phyloP scores from a whole-genome alignment of 2,113 vertebrate species.

The Oreocharis arfaki region DNA sequence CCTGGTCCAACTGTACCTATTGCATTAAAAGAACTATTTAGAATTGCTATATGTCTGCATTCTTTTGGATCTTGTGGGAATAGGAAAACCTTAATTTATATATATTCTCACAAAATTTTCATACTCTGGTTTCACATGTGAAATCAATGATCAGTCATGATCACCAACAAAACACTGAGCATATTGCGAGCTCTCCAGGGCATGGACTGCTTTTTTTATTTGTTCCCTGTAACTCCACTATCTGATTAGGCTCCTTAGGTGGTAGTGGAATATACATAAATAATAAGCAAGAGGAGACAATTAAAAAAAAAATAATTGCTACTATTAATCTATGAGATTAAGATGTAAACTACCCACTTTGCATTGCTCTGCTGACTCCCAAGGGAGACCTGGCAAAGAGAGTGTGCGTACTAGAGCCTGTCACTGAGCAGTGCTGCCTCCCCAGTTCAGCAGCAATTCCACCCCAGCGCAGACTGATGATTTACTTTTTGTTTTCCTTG shows the following conservation, averaged over 20 bases:
- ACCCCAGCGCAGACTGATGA: background rate
- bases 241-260: slow-evolving; percentile 52
- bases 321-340: slow-evolving; percentile 55
- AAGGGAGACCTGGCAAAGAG: background rate
- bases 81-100: background rate
- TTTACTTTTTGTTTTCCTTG: background rate
- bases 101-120: background rate
- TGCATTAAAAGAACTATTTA: background rate
- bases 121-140: background rate
- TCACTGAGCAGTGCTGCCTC: background rate
- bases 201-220: background rate
- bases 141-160: background rate
- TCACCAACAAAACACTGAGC: background rate
- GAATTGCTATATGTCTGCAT: background rate
- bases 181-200: background rate
- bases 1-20: background rate
- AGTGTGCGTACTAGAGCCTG: background rate
- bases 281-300: slow-evolving; percentile 45
- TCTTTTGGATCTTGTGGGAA: background rate
- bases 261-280: slow-evolving; percentile 52
- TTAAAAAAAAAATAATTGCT: slow-evolving; percentile 36
- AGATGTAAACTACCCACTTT: slow-evolving; percentile 24
- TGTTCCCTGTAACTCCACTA: background rate
- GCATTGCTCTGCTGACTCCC: background rate
- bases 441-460: background rate